Evolutionary conservation across 2,888 invertebrate species (phyloP), one percentile per base, ranked within the genome.

Genomic region (Cosmia pyralina): DNA sequence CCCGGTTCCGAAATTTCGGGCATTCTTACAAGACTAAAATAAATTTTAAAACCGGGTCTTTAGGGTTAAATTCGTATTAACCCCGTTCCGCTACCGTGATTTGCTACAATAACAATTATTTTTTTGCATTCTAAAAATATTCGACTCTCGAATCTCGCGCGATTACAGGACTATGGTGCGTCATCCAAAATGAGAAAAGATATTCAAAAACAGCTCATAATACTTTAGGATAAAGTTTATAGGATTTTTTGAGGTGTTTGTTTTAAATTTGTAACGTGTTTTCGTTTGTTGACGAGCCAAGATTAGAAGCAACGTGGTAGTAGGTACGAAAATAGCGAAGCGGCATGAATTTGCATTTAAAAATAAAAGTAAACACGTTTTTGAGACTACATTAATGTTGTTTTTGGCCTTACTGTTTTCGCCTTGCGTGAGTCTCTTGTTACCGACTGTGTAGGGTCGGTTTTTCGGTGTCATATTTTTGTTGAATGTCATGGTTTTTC

Each of bases 271-370:
- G 68, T 67, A 65, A 72, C 81, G 17, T 59, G 76, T 84, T 85
- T 77, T 65, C 57, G 82, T 83, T 82, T 84, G 82, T 86, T 87
- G 87, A 83, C 79, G 84, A 83, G 85, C 80, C 82, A 78, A 86
- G 76, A 85, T 87, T 89, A 87, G 86, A 85, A 84, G 69, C 83
- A 88, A 84, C 86, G 86, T 88, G 87, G 71, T 68, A 11, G 77
- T 38, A 38, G 38, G 38, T 81, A 73, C 81, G 62, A 83, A 90
- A 90, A 90, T 89, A 90, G 87, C 76, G 19, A 77, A 72, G 75
- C 78, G 69, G 78, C 74, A 81, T 84, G 86, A 85, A 85, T 89
- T 85, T 86, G 79, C 81, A 82, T 86, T 83, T 86, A 85, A 87
- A 88, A 88, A 88, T 88, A 87, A 84, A 85, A 81, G 69, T 67